Percentiles rank a stretch among this genome's conserved stretches.
Conservation (phyloP, 1,140 invertebrate genomes). For the Akabosia matsudoensis region DNA sequence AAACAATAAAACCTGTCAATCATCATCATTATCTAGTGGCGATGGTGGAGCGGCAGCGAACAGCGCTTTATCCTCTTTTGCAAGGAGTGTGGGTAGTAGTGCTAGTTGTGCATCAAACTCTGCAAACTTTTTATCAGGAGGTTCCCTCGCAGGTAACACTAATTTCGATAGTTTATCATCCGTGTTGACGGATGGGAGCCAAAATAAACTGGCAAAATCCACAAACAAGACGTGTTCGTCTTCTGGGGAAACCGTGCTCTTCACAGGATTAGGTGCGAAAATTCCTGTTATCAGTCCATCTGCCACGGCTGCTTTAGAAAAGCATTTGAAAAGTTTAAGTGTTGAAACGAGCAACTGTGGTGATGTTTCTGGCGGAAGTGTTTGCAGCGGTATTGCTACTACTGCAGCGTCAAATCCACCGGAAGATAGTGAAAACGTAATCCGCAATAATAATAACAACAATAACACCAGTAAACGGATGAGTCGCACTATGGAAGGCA, state of each 20-base stretch:
- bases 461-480: background rate
- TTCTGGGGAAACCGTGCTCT: background rate
- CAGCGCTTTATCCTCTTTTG: too few relatives aligned
- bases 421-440: background rate
- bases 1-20: conserved; percentile 15
- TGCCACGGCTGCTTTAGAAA: conserved; percentile 17
- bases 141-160: background rate
- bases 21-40: background rate
- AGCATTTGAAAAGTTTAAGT: conserved; percentile 10
- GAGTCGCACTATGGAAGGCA: background rate
- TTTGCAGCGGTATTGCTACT: background rate
- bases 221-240: background rate
- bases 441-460: conserved; percentile 2
- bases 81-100: too few relatives aligned
- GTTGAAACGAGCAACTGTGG: background rate
- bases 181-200: background rate
- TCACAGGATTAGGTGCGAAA: conserved; percentile 20
- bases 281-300: conserved; percentile 20
- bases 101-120: background rate
- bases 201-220: conserved; percentile 21
- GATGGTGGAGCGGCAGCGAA: too few relatives aligned
- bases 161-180: conserved; percentile 2
- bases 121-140: conserved; percentile 1
- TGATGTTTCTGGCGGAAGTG: background rate
- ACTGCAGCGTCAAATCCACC: background rate